Evolutionary conservation across 2,797 vertebrate genomes (phyloP), one percentile per base, ranked within the genome.

Genomic region (Siniperca undulata): DNA sequence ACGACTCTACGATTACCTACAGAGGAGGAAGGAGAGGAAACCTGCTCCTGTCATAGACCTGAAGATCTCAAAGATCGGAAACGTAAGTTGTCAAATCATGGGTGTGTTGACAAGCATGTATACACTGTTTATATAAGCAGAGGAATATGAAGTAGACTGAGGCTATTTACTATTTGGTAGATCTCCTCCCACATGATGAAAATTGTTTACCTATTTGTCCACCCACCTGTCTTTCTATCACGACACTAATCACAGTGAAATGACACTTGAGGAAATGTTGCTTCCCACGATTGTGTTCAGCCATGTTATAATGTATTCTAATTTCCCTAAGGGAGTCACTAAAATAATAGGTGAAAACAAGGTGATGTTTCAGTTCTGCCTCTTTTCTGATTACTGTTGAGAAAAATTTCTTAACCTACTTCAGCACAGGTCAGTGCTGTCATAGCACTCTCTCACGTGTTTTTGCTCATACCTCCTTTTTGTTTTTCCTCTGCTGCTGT

Each of bases 31-130:
- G 85, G 98, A 99, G 88, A 97, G 97, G 92, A 99, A 97, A 94
- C 94, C 96, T 73, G 91, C 95, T 48, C 97, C 98, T 59, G 93
- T 92, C 50, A 97, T 98, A 86, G 98, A 99, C 95, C 97, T 99
- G 74, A 99, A 99, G 94, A 99, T 99, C 94, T 99, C 98, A 88
- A 99, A 99, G 95, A 96, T 97, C 85, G 98, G 98, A 94, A 99
- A 98, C 64, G 99, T 99, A 89, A 94, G 97, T 80, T 7, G 5
- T 70, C 52, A 52, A 0, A 9, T 62, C 3, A 3, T 30, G 30
- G 30, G 3, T 30, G 30, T 30, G 30, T n/a, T 60, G 10, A 76
- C 16, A 40, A 44, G 12, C 9, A 42, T 42, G 11, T 19, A 3
- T 30, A 50, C 20, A 30, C 19, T 27, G 19, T 27, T 10, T 22